phyloP scores from a whole-genome alignment of 2,888 invertebrate species.

The Cephus runcator region DNA sequence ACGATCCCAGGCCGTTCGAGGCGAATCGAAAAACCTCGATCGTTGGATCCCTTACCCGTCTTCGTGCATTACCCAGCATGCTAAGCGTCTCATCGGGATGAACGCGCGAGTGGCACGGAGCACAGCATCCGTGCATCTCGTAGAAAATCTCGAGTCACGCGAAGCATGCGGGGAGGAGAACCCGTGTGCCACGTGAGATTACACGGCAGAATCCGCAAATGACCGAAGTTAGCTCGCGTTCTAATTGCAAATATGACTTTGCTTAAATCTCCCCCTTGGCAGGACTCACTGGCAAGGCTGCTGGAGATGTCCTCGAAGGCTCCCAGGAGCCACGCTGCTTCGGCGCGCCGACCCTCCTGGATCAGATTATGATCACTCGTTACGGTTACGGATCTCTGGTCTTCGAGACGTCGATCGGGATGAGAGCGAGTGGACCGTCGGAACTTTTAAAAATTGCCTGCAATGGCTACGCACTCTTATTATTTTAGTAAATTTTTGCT shows the following conservation, averaged over 20 bases:
- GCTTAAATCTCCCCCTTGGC: constrained; percentile 53
- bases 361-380: neutral
- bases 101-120: too few relatives aligned
- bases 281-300: neutral
- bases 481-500: neutral
- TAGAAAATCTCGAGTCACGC: constrained; percentile 9
- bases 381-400: too few relatives aligned
- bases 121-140: neutral
- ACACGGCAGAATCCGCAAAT: constrained; percentile 59
- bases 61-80: too few relatives aligned
- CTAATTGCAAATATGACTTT: constrained; percentile 63
- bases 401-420: too few relatives aligned
- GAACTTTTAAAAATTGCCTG: too few relatives aligned
- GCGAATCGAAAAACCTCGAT: neutral
- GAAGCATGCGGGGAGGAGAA: neutral
- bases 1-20: too few relatives aligned
- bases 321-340: neutral
- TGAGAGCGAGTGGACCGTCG: too few relatives aligned
- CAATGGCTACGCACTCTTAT: neutral
- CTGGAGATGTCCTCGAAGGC: neutral
- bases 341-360: neutral
- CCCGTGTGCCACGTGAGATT: constrained; percentile 45
- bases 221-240: constrained; percentile 52
- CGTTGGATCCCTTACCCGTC: neutral
- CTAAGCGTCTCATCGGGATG: neutral